A percentile compares a stretch with the other conserved stretches of the same genome.
Conservation (phyloP, 64 coral and sea anemone genomes). For the Stichodactyla helianthus region DNA sequence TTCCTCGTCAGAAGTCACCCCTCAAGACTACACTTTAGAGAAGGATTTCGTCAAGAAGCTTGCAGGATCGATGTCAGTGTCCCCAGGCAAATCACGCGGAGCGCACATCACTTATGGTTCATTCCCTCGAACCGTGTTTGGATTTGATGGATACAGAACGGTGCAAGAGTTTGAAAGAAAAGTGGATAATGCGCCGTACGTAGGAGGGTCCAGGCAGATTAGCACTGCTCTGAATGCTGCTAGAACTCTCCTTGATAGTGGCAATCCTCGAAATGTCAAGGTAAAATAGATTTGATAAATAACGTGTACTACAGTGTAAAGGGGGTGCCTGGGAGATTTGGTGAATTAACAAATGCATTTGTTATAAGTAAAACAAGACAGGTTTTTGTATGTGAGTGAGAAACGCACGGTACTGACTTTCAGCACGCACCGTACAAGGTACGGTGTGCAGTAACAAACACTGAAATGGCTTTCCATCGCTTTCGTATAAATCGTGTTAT, state of each 20-base stretch:
- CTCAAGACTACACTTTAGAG: slow-evolving; percentile 31
- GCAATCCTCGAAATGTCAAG: slow-evolving; percentile 10
- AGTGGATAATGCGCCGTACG: slow-evolving; percentile 30
- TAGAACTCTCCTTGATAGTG: slow-evolving; percentile 44
- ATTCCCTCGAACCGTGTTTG: slow-evolving; percentile 26
- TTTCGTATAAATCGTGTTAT: too few relatives aligned
- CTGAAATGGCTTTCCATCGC: too few relatives aligned
- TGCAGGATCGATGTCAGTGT: slow-evolving; percentile 57
- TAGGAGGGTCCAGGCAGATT: slow-evolving; percentile 16
- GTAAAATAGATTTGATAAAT: neutral
- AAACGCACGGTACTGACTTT: too few relatives aligned
- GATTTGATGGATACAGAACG: slow-evolving; percentile 38
- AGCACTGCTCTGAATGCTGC: slow-evolving; percentile 22
- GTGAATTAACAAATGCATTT: neutral
- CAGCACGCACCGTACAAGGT: too few relatives aligned
- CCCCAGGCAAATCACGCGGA: slow-evolving; percentile 59
- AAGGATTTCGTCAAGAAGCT: slow-evolving; percentile 68
- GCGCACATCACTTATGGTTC: slow-evolving; percentile 51
- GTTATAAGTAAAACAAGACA: too few relatives aligned
- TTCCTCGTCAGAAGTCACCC: slow-evolving; percentile 47
- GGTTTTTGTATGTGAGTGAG: too few relatives aligned
- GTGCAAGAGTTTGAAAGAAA: slow-evolving; percentile 40
- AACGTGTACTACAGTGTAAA: neutral
- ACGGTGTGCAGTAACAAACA: too few relatives aligned
- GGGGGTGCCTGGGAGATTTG: neutral